phyloP scores from a whole-genome alignment of 1,140 invertebrate species.

The Pantala flavescens region DNA sequence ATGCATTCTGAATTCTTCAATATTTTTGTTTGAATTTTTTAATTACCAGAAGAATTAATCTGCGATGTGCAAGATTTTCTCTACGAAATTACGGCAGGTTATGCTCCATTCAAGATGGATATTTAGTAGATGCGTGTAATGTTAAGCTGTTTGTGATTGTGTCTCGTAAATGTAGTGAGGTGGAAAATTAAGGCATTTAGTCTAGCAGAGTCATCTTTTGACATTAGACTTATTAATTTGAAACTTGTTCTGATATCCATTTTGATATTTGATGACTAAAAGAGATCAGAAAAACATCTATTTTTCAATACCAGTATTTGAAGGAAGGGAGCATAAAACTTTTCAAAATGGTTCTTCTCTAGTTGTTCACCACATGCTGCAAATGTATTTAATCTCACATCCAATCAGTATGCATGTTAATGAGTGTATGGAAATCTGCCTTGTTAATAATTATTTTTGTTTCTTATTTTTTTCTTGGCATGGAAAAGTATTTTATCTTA shows the following conservation, averaged over 20 bases:
- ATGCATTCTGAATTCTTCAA: too few relatives aligned
- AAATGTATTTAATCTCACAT: not conserved
- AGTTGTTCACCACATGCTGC: not conserved
- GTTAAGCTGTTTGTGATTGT: not conserved
- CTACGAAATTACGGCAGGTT: not conserved
- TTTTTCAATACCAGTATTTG: slow-evolving; percentile 7
- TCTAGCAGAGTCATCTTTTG: not conserved
- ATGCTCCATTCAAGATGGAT: not conserved
- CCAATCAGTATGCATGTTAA: not conserved
- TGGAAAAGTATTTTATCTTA: not conserved
- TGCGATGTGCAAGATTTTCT: not conserved
- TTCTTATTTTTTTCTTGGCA: not conserved
- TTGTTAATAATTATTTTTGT: not conserved
- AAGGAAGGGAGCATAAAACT: not conserved
- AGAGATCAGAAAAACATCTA: slow-evolving; percentile 7
- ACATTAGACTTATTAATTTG: not conserved
- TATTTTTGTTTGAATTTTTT: too few relatives aligned
- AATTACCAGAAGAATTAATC: not conserved
- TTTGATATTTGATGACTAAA: not conserved
- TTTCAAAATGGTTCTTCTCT: not conserved
- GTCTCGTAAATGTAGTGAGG: not conserved
- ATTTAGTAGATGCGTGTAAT: not conserved
- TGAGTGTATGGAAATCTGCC: not conserved
- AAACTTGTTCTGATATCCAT: slow-evolving; percentile 2
- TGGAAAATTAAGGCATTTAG: not conserved